Percentiles rank a stretch among this genome's conserved stretches.
phyloP scores from a whole-genome alignment of 2,888 invertebrate species.

The Tiliacea citrago region DNA sequence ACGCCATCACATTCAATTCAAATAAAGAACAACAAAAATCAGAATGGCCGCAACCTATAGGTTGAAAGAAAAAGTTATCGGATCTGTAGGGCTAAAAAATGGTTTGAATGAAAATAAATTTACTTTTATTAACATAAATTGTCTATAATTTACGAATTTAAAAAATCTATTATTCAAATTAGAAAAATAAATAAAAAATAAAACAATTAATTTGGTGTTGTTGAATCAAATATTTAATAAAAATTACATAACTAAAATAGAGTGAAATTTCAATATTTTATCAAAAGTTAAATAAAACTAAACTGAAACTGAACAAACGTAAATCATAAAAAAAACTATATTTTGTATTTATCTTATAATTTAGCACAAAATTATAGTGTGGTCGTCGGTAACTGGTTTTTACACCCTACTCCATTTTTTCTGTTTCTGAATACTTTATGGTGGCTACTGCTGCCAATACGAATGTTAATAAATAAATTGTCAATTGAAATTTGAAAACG shows the following conservation, averaged over 20 bases:
- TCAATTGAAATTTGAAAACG: no score
- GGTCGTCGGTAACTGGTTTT: conserved; percentile 3
- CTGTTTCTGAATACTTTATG: background rate
- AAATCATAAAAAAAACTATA: background rate
- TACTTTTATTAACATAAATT: no score
- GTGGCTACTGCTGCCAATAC: background rate
- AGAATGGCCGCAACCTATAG: background rate
- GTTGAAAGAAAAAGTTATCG: conserved; percentile 27
- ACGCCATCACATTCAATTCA: conserved; percentile 10
- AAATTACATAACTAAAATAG: background rate
- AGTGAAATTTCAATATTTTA: background rate
- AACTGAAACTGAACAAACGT: background rate
- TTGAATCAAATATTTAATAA: background rate
- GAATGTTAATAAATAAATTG: background rate
- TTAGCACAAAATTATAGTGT: background rate
- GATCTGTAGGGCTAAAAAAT: background rate
- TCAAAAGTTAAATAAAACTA: background rate
- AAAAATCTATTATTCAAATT: background rate
- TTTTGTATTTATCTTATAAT: background rate
- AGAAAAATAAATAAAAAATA: background rate
- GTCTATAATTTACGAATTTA: background rate
- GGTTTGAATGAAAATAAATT: background rate
- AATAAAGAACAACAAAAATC: conserved; percentile 28
- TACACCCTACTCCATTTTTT: conserved; percentile 13
- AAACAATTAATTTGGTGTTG: background rate